These are phyloP conservation scores for Bombus soroeensis DNA, from an alignment of 1,140 invertebrate genomes.

Conservation along the genomic window DNA sequence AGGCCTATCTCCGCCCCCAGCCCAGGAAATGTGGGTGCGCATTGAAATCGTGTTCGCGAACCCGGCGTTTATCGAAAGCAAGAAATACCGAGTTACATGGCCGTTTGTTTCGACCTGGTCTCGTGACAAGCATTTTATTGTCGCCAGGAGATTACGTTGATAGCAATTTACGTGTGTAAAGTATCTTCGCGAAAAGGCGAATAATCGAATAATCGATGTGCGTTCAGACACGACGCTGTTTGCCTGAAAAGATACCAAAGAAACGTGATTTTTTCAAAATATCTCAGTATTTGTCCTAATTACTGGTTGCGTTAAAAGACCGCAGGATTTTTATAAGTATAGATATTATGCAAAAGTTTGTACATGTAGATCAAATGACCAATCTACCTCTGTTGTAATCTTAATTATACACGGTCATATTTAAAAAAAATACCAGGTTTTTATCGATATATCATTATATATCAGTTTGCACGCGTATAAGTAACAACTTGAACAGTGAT, in stretches of 20 bases:
- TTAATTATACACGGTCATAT: no score
- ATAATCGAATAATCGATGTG: background rate
- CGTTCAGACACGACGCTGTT: background rate
- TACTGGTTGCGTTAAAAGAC: background rate
- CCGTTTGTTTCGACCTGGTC: slow-evolving; percentile 5
- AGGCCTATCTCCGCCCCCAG: slow-evolving; percentile 4
- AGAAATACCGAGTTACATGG: slow-evolving; percentile 15
- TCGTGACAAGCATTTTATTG: slow-evolving; percentile 4
- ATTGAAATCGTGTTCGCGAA: slow-evolving; percentile 27
- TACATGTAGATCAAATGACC: no score
- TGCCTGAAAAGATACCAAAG: background rate
- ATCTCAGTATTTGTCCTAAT: no score
- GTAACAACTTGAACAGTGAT: no score
- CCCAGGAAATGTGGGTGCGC: slow-evolving; percentile 14
- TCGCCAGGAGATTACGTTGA: background rate
- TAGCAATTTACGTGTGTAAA: background rate
- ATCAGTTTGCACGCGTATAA: no score
- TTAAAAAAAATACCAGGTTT: no score
- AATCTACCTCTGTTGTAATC: no score
- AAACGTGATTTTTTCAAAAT: background rate
- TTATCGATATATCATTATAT: no score
- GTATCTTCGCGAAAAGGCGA: background rate
- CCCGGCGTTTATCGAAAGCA: slow-evolving; percentile 24
- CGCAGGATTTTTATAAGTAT: background rate
- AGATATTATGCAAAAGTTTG: no score